These are phyloP conservation scores for Protobothrops mucrosquamatus DNA, from an alignment of 2,113 vertebrate genomes.

Conservation along the genomic window DNA sequence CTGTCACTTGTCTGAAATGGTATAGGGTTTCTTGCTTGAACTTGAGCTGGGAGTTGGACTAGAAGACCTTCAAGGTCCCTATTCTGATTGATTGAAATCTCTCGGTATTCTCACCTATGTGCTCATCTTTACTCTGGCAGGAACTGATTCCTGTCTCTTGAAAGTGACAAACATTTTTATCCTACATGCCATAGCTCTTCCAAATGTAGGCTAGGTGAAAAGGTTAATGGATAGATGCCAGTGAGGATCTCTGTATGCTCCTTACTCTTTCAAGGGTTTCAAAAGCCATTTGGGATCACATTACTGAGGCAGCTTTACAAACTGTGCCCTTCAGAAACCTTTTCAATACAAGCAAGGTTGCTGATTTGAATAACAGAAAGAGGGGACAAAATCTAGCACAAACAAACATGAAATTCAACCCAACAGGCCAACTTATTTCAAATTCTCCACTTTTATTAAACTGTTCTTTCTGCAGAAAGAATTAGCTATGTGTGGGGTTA, in stretches of 20 bases:
- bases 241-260: conserved; percentile 23
- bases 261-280: conserved; percentile 52
- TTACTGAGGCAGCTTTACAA: conserved; percentile 62
- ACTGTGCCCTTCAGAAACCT: conserved; percentile 50
- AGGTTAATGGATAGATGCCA: conserved; percentile 38
- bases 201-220: conserved; percentile 54
- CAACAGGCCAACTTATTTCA: conserved; percentile 56
- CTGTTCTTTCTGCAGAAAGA: conserved; percentile 56
- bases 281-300: conserved; percentile 40
- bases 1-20: too few species aligned
- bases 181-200: conserved; percentile 15
- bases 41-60: too few species aligned
- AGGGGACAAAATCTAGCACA: conserved; percentile 43
- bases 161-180: background rate
- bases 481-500: conserved; percentile 69
- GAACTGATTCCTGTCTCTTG: background rate
- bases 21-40: too few species aligned
- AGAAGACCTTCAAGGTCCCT: too few species aligned
- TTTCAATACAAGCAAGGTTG: conserved; percentile 38
- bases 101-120: background rate
- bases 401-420: conserved; percentile 53
- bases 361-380: conserved; percentile 55
- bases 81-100: background rate
- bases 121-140: background rate
- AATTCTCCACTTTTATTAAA: conserved; percentile 51